Percentiles rank a stretch among this genome's conserved stretches.
phyloP scores from a whole-genome alignment of 64 coral and sea anemone species.

The Stichodactyla mertensii region DNA sequence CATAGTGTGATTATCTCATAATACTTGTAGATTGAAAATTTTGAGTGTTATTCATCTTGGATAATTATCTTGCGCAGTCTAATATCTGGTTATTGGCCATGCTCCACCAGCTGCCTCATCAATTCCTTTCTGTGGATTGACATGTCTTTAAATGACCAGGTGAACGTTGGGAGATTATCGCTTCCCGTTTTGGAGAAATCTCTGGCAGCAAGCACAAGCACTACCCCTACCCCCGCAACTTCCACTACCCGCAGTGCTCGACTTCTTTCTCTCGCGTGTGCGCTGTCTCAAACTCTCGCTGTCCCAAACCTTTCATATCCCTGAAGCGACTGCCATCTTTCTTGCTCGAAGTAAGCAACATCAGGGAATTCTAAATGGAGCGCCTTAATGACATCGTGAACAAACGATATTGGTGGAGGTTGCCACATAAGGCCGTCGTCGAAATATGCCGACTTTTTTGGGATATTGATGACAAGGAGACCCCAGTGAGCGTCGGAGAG shows the following conservation, averaged over 20 bases:
- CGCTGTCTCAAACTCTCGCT: too few relatives aligned
- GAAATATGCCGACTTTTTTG: not conserved
- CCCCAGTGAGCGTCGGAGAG: not conserved
- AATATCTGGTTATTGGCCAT: not conserved
- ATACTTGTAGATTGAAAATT: not conserved
- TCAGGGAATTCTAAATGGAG: not conserved
- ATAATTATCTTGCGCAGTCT: not conserved
- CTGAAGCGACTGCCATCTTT: not conserved
- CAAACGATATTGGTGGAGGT: conserved; percentile 11
- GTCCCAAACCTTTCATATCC: conserved; percentile 28
- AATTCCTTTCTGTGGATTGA: conserved; percentile 21
- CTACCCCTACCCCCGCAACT: conserved; percentile 40
- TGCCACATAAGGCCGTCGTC: conserved; percentile 24
- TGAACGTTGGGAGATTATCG: not conserved
- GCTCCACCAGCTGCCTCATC: conserved; percentile 2
- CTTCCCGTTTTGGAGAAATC: not conserved
- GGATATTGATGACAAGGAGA: conserved; percentile 26
- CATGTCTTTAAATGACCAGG: conserved; percentile 21
- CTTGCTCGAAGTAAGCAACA: not conserved
- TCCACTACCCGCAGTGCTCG: conserved; percentile 11
- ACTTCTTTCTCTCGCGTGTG: not conserved
- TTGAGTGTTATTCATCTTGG: not conserved
- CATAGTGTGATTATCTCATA: too few relatives aligned
- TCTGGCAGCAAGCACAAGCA: conserved; percentile 18
- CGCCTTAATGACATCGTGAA: not conserved